Evolutionary conservation across 2,797 vertebrate genomes (phyloP).

Genomic region (Betta splendens): DNA sequence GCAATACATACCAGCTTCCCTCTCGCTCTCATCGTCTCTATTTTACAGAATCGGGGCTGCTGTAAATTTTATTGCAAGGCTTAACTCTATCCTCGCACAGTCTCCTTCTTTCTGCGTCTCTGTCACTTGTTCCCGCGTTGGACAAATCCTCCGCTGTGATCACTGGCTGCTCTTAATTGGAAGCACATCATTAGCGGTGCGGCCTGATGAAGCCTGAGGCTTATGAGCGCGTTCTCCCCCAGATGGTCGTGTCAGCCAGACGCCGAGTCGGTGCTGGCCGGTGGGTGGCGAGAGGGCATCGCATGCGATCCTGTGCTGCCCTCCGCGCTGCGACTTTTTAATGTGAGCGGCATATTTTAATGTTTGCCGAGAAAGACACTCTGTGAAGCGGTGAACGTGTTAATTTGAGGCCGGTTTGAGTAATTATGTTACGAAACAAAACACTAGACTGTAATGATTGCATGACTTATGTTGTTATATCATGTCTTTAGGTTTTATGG

Average conservation of each 20-base stretch:
- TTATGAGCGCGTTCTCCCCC: constrained; percentile 66
- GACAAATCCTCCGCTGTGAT: constrained; percentile 77
- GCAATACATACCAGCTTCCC: constrained; percentile 70
- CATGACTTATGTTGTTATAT: not conserved
- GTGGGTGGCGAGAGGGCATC: constrained; percentile 56
- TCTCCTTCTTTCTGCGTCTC: constrained; percentile 39
- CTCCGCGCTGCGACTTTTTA: constrained; percentile 28
- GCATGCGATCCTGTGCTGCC: constrained; percentile 46
- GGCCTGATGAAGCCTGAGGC: constrained; percentile 71
- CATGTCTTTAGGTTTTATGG: constrained; percentile 4
- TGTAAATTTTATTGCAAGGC: constrained; percentile 68
- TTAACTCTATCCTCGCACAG: constrained; percentile 47
- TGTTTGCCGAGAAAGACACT: constrained; percentile 4
- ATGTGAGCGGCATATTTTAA: not conserved
- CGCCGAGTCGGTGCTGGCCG: constrained; percentile 48
- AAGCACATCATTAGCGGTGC: constrained; percentile 76
- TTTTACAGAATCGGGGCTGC: constrained; percentile 71
- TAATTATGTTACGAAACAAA: constrained; percentile 3
- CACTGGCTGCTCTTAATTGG: constrained; percentile 80
- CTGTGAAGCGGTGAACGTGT: constrained; percentile 17
- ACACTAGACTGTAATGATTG: constrained; percentile 8
- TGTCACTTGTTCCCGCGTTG: constrained; percentile 62
- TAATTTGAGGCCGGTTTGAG: constrained; percentile 9
- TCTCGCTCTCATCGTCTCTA: constrained; percentile 70
- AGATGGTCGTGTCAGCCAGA: constrained; percentile 63